These are phyloP conservation scores for Cepphus grylle DNA, from an alignment of 2,113 vertebrate genomes.

Conservation along the genomic window DNA sequence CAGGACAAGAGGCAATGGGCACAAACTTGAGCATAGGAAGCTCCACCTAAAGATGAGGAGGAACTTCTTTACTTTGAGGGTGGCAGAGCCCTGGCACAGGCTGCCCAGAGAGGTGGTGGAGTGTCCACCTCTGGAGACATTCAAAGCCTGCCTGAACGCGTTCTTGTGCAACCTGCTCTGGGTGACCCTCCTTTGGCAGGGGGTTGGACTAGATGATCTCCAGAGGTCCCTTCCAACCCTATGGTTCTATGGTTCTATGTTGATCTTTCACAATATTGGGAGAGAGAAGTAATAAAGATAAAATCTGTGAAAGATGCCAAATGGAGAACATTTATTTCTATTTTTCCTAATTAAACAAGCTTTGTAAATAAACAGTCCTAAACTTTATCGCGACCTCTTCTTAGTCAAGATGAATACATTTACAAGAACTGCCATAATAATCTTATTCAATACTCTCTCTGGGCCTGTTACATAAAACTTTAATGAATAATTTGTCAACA, in stretches of 20 bases:
- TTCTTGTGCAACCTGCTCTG: too few species aligned
- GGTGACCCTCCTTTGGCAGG: too few species aligned
- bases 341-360: conserved; percentile 34
- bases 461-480: conserved; percentile 46
- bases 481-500: conserved; percentile 70
- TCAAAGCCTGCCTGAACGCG: too few species aligned
- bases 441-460: conserved; percentile 46
- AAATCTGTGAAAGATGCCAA: conserved; percentile 39
- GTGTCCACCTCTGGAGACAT: too few species aligned
- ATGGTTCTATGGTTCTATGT: neutral
- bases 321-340: neutral
- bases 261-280: neutral
- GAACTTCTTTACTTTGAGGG: too few species aligned
- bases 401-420: conserved; percentile 55
- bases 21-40: too few species aligned
- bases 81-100: too few species aligned
- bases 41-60: too few species aligned
- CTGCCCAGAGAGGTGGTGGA: too few species aligned
- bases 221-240: too few species aligned
- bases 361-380: conserved; percentile 32
- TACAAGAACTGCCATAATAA: conserved; percentile 54
- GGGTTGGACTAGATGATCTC: too few species aligned
- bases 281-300: conserved; percentile 35
- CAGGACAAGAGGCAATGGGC: too few species aligned
- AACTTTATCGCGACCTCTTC: conserved; percentile 32